Base-by-base conservation (phyloP, 1,140 invertebrate species). In the Scaptomyza graminum region DNA sequence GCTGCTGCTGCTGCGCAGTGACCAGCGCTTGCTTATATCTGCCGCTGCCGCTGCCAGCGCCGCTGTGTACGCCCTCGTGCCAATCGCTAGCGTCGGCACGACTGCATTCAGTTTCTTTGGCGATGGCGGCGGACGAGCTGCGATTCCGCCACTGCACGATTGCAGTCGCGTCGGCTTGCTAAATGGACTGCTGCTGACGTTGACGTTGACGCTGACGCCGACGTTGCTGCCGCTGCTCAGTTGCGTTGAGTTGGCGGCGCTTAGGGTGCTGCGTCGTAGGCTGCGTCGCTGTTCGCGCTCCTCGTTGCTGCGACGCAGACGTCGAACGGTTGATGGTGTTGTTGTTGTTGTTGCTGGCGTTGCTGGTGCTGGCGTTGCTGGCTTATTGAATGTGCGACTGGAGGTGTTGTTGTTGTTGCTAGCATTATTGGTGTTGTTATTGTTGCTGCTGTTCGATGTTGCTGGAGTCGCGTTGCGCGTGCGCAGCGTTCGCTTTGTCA, bases 401-500 rank as follows among this genome's bases (percentile, higher is more conserved):
- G 60, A 37, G 15, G 51, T 74, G 60, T 22, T 71, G 9, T 9
- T 52, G 22, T 16, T 64, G 9, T 11, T 59, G 34, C 41, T 52
- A 25, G 15, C 46, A 43, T 3, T 63, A 3, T 12, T 39, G 44
- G 1, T 51, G 31, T 16, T 31, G 61, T 31, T 11, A 47, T 13
- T 28, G 46, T 7, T 55, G 39, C 46, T 69, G 34, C 39, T 63
- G 49, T 12, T 34, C 46, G 55, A 31, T 25, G 49, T 37, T 49
- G 44, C 72, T 6, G 66, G 13, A 1, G 87, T 71, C 1, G 73
- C 79, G 44, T 90, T 90, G 6, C 89, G 55, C 1, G 88, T 90
- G 13, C 90, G 64, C 11, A 91, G 54, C 25, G 90, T 91, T 1
- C 90, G 81, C 50, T 91, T 90, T 3, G 74, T 82, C 60, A 90